Percentiles rank a stretch among this genome's conserved stretches.
phyloP scores from a whole-genome alignment of 2,888 invertebrate species.

The Polydrusus tereticollis region DNA sequence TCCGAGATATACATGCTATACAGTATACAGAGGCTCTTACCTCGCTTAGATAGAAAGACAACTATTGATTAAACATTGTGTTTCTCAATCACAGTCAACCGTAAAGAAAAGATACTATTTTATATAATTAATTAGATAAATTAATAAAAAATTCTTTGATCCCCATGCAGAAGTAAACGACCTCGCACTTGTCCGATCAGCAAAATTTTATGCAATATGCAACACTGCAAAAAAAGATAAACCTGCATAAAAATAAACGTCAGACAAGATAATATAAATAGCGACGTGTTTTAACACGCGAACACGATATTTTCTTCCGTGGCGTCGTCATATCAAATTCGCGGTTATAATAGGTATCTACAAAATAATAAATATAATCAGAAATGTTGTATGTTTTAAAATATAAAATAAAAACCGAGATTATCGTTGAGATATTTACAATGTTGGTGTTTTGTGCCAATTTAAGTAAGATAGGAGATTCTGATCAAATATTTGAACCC shows the following conservation, averaged over 20 bases:
- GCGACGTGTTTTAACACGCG: background rate
- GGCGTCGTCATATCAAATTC: slow-evolving; percentile 5
- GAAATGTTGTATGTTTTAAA: slow-evolving; percentile 4
- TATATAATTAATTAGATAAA: slow-evolving; percentile 8
- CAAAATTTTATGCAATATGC: slow-evolving; percentile 35
- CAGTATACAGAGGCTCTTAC: too few species aligned
- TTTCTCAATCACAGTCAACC: background rate
- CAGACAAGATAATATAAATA: slow-evolving; percentile 9
- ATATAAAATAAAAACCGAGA: slow-evolving; percentile 9
- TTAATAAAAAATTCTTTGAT: slow-evolving; percentile 23
- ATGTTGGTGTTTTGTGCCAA: slow-evolving; percentile 15
- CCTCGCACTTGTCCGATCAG: slow-evolving; percentile 5
- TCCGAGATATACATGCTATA: too few species aligned
- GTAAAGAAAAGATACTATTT: background rate
- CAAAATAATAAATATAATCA: slow-evolving; percentile 11
- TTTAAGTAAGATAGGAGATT: slow-evolving; percentile 9
- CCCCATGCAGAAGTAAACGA: slow-evolving; percentile 30
- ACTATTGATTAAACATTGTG: too few species aligned
- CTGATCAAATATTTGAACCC: slow-evolving; percentile 18
- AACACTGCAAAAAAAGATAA: slow-evolving; percentile 15
- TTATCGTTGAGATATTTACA: background rate
- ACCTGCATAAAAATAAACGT: slow-evolving; percentile 23
- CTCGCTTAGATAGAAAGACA: background rate
- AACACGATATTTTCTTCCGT: slow-evolving; percentile 13
- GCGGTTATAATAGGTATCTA: background rate